Evolutionary conservation across 2,888 invertebrate species (phyloP).

Genomic region (Entomobrya proxima): DNA sequence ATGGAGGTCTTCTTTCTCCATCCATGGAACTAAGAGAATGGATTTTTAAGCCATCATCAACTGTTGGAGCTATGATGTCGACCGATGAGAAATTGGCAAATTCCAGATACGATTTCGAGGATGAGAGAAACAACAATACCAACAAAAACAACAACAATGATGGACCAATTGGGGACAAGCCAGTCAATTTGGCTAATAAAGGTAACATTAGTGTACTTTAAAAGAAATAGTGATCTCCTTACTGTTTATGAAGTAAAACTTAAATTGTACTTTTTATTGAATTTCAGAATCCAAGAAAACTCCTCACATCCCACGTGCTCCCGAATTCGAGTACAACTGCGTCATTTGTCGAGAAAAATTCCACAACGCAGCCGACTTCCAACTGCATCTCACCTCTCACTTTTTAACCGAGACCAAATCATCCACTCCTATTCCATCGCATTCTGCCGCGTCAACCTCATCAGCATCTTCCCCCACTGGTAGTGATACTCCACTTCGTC

Average conservation of each 20-base stretch:
- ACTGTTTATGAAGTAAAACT: background rate
- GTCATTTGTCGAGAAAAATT: conserved; percentile 74
- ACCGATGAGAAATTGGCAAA: conserved; percentile 34
- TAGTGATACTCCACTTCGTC: background rate
- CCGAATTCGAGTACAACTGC: conserved; percentile 71
- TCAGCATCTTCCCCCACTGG: background rate
- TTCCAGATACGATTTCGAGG: conserved; percentile 45
- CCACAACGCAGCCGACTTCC: conserved; percentile 71
- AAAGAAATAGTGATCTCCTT: no score
- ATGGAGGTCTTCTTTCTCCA: conserved; percentile 23
- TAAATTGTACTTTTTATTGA: background rate
- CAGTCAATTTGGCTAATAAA: conserved; percentile 70
- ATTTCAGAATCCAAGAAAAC: conserved; percentile 53
- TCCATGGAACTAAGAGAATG: conserved; percentile 51
- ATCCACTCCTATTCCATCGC: conserved; percentile 55
- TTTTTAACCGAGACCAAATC: conserved; percentile 64
- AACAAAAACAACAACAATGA: conserved; percentile 69
- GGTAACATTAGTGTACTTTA: conserved; percentile 54
- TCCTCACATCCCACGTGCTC: conserved; percentile 14
- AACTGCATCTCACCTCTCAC: conserved; percentile 73
- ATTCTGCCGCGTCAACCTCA: conserved; percentile 1
- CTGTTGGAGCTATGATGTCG: background rate
- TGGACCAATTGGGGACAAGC: conserved; percentile 52
- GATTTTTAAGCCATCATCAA: conserved; percentile 45
- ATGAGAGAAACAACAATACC: conserved; percentile 64